Base-by-base conservation (phyloP, 2,888 invertebrate species). In the Sialis lutaria region DNA sequence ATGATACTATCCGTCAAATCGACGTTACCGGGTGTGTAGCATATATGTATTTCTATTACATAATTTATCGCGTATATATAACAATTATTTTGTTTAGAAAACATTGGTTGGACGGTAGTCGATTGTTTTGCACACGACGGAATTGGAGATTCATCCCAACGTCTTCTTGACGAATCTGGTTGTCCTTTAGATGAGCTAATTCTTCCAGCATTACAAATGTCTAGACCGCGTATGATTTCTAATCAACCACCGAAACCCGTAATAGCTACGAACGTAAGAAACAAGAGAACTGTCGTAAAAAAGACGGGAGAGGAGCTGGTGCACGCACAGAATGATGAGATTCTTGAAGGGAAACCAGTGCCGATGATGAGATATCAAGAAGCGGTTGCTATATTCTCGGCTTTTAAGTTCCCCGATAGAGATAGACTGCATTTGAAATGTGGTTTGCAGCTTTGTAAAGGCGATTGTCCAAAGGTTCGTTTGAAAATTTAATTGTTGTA, bases 81-180 rank as follows among this genome's bases (percentile, higher is more conserved):
- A 9, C 35, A 35, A 35, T n/a, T n/a, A 40, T 57, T 64, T 47
- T 58, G 73, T 58, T 54, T 69, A 72, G 82, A 74, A 55, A 82
- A 79, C 13, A 76, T 84, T 50, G 83, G 82, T 33, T 77, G 83
- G 48, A 74, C 77, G 52, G 74, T 86, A 33, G 77, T 83, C 0
- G 82, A 85, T 58, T 87, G 87, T 61, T 66, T 77, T 4, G 86
- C 86, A 0, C 79, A 85, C 56, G 86, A 87, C 57, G 86, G 86
- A 6, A 64, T 83, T 3, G 82, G 82, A 1, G 82, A 82, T 55
- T 77, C 80, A 3, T 79, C 79, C 2, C 84, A 85, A 59, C 77
- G 77, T 51, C 67, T 86, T 13, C 65, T 83, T 6, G 83, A 85
- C 60, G 77, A 80, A 49, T 69, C 74, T 34, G 86, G 86, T 52